phyloP scores from a whole-genome alignment of 2,113 vertebrate genomes.

The Phodopus roborovskii region DNA sequence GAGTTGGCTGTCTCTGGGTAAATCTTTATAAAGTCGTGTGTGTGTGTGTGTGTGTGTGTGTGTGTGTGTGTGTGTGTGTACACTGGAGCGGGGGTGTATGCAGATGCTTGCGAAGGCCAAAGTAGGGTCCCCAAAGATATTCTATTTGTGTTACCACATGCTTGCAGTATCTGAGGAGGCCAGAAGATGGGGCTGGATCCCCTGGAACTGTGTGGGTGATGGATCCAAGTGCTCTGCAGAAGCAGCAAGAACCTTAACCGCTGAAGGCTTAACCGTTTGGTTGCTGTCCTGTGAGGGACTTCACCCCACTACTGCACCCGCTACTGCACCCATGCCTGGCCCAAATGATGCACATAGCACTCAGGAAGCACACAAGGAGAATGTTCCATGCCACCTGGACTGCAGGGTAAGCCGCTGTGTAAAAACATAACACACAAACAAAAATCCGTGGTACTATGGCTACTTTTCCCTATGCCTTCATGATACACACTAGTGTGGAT shows the following conservation, averaged over 20 bases:
- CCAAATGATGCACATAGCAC: neutral
- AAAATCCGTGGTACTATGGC: neutral
- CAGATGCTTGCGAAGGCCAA: too few relatives aligned
- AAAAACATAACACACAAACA: neutral
- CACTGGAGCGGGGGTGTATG: too few relatives aligned
- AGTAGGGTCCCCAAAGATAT: too few relatives aligned
- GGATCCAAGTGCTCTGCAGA: neutral
- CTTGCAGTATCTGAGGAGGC: neutral
- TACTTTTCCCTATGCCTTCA: neutral
- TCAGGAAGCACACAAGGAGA: neutral
- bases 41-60: neutral
- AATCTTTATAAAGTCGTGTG: too few relatives aligned
- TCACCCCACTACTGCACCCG: neutral
- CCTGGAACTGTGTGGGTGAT: neutral
- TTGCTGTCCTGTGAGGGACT: neutral
- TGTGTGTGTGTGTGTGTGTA: neutral
- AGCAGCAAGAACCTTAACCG: neutral
- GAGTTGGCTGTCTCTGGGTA: neutral
- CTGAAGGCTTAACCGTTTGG: too few relatives aligned
- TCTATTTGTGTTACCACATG: neutral
- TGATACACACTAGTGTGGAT: neutral
- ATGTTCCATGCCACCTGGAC: neutral
- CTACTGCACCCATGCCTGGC: too few relatives aligned
- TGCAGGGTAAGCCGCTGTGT: neutral
- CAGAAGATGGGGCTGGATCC: neutral